Evolutionary conservation across 2,888 invertebrate genomes (phyloP).

Genomic region (Drosophila peninsularis): DNA sequence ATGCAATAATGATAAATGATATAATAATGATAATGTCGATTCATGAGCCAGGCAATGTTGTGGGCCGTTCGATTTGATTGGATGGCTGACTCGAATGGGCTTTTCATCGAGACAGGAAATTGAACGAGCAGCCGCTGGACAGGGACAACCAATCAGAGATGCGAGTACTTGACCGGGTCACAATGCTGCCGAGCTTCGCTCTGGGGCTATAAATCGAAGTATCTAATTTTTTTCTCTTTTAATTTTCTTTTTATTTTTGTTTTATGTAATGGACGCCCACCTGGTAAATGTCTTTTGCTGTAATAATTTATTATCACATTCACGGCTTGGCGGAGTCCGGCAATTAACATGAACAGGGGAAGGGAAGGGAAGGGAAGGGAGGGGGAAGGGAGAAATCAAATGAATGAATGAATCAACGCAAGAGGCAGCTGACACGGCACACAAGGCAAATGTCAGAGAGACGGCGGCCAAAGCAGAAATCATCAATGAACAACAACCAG

Average conservation of each 20-base stretch:
- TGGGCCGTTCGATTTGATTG: conserved; percentile 2
- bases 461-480: conserved; percentile 36
- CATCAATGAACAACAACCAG: conserved; percentile 72
- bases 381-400: conserved; percentile 50
- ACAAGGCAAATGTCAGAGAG: conserved; percentile 44
- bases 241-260: conserved; percentile 12
- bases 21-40: no score
- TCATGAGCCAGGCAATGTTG: conserved; percentile 33
- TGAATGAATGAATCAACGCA: conserved; percentile 73
- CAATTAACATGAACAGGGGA: conserved; percentile 74
- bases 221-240: conserved; percentile 23
- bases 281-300: conserved; percentile 59
- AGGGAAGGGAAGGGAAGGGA: conserved; percentile 14
- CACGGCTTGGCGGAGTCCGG: conserved; percentile 62
- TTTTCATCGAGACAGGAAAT: conserved; percentile 37
- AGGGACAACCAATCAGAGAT: conserved; percentile 6
- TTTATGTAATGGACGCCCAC: conserved; percentile 64
- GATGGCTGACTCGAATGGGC: conserved; percentile 15
- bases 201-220: conserved; percentile 46
- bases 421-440: conserved; percentile 36
- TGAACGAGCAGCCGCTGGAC: conserved; percentile 24
- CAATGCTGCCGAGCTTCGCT: conserved; percentile 22
- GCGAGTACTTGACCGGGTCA: conserved; percentile 44
- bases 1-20: conserved; percentile 10
- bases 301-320: conserved; percentile 81